Evolutionary conservation across 2,797 vertebrate genomes (phyloP).

Genomic region (Rhinatrema bivittatum): DNA sequence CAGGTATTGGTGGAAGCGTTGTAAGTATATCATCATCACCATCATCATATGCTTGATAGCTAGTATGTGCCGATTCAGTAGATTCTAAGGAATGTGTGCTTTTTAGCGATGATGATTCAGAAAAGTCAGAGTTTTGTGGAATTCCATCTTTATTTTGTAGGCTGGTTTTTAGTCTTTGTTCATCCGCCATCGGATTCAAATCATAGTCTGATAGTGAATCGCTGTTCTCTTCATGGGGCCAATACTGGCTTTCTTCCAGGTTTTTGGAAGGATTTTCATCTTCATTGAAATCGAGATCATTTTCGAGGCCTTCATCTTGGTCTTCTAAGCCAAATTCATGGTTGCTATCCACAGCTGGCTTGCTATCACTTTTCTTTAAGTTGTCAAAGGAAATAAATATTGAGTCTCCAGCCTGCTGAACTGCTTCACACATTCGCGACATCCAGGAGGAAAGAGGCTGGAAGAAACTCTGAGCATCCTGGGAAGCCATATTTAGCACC

Average conservation of each 20-base stretch:
- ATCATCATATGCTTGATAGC: slow-evolving; percentile 23
- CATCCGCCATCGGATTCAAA: too few relatives aligned
- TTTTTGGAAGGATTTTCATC: slow-evolving; percentile 1
- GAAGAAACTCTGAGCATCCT: slow-evolving; percentile 52
- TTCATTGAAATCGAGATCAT: slow-evolving; percentile 28
- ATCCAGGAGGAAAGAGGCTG: slow-evolving; percentile 67
- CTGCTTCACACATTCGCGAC: slow-evolving; percentile 58
- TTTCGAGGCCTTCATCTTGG: slow-evolving; percentile 26
- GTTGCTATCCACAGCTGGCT: slow-evolving; percentile 27
- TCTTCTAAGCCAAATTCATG: slow-evolving; percentile 33
- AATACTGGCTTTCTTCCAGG: background rate
- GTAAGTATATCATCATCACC: slow-evolving; percentile 18
- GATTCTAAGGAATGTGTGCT: slow-evolving; percentile 10
- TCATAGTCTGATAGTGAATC: too few relatives aligned
- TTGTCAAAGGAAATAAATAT: slow-evolving; percentile 50
- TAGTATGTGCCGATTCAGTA: slow-evolving; percentile 9
- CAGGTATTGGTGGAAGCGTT: slow-evolving; percentile 53
- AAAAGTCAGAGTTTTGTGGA: background rate
- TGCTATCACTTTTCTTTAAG: slow-evolving; percentile 35
- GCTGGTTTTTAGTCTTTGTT: too few relatives aligned
- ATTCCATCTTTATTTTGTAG: too few relatives aligned
- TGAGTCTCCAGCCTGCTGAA: slow-evolving; percentile 54
- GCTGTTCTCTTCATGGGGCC: background rate
- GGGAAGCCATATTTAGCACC: slow-evolving; percentile 53
- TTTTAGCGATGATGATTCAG: slow-evolving; percentile 10